Evolutionary conservation across 1,140 invertebrate genomes (phyloP), one percentile per base, ranked within the genome.

Genomic region (Zaprionus nigranus): DNA sequence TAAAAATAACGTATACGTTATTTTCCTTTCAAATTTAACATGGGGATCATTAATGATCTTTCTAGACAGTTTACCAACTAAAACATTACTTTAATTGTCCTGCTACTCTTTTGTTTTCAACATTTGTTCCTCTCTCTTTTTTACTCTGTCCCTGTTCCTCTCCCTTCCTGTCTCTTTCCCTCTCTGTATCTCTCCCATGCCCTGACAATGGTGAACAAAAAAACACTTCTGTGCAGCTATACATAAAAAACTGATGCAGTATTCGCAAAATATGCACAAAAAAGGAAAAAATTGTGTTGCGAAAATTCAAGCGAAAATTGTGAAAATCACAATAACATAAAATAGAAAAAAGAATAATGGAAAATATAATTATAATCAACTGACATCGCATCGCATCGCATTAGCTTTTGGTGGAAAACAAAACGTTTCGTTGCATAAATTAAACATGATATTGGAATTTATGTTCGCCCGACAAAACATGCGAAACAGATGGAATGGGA

Each of bases 381-480:
- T 49, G 51, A 30, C 30, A 57, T 5, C 15, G 49, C 17, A 51
- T 51, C 17, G 49, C 9, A 22, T 24, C 49, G 20, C 51, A 56
- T 56, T 56, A 26, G 53, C 53, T 56, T 56, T 15, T 20, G 11
- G n/a, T 28, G 34, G 58, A 58, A 65, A 58, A 58, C 17, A 54
- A 73, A 73, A 66, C 68, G 72, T 75, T 68, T 49, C 59, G 59
- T 34, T 70, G 72, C 72, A 75, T 75, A 75, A 75, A 75, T 75
- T 75, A 70, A 63, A 62, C 24, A 40, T 51, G 59, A 58, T 63
- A 75, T 75, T 69, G 59, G 63, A 70, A 75, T 70, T 75, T 24
- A 75, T 75, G 72, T 63, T 69, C 57, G 38, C 36, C 36, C 54
- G 22, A 7, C 13, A 63, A 62, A 57, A 20, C 38, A 28, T 13